Conservation (phyloP, 2,113 vertebrate species). For the Zosterops lateralis region DNA sequence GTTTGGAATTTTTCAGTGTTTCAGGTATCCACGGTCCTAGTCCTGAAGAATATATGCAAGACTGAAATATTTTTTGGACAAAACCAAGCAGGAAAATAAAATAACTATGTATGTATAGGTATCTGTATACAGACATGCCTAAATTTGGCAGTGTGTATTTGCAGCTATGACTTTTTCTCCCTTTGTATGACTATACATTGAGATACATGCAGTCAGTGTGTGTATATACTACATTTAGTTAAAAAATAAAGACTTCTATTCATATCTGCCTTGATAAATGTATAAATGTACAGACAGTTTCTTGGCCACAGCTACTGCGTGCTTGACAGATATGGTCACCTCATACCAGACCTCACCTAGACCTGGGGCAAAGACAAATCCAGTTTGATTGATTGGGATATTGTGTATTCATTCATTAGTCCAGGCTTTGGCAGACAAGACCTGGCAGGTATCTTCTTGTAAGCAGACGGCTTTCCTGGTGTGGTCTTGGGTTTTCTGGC, state of each 20-base stretch:
- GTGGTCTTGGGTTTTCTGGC: constrained; percentile 80
- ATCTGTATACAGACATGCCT: background rate
- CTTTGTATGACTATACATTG: background rate
- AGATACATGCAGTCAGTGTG: background rate
- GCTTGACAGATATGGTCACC: constrained; percentile 77
- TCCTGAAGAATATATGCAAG: constrained; percentile 52
- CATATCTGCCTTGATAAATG: constrained; percentile 69
- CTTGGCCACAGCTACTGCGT: constrained; percentile 63
- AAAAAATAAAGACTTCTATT: constrained; percentile 69
- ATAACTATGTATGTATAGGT: background rate
- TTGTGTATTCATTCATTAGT: constrained; percentile 82
- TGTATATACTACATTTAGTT: background rate
- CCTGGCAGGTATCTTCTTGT: constrained; percentile 82
- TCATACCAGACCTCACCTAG: constrained; percentile 79
- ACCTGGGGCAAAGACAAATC: constrained; percentile 76
- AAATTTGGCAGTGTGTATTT: background rate
- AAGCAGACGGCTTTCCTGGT: constrained; percentile 77
- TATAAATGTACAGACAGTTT: constrained; percentile 70
- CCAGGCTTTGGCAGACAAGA: constrained; percentile 78
- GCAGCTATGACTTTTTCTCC: background rate
- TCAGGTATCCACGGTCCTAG: constrained; percentile 38
- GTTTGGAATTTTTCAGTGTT: constrained; percentile 46
- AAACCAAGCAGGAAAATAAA: constrained; percentile 28
- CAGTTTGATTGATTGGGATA: constrained; percentile 77
- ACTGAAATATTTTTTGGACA: constrained; percentile 15